A percentile compares a stretch with the other conserved stretches of the same genome.
phyloP scores from a whole-genome alignment of 2,113 vertebrate genomes.

The Rhabdomys dilectus region DNA sequence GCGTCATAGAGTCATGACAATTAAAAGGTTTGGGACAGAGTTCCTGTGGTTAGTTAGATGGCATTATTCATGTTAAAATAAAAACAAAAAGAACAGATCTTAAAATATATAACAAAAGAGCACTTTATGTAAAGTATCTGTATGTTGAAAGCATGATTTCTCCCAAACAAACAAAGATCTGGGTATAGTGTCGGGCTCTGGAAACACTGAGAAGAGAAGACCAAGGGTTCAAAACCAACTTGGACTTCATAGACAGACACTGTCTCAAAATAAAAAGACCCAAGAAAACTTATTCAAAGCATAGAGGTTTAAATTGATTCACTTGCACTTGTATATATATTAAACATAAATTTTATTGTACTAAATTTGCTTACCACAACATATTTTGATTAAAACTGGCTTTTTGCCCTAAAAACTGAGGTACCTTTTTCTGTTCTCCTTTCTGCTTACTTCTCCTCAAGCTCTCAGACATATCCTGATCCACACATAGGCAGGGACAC shows the following conservation, averaged over 20 bases:
- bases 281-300: neutral
- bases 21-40: neutral
- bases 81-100: neutral
- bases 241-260: neutral
- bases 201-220: neutral
- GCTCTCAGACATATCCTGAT: rapidly evolving
- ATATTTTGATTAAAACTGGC: neutral
- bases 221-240: neutral
- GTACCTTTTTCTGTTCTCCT: neutral
- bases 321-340: neutral
- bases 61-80: conserved; percentile 40
- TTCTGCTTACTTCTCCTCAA: neutral
- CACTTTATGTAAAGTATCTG: neutral
- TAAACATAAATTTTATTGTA: neutral
- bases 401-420: neutral
- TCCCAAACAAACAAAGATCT: neutral
- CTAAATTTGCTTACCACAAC: neutral
- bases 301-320: neutral
- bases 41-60: neutral
- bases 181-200: neutral
- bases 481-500: neutral
- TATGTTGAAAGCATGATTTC: neutral
- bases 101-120: neutral
- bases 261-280: neutral
- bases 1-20: neutral